These are phyloP conservation scores for Achatina immaculata DNA, from an alignment of 1,140 invertebrate species.

Conservation along the genomic window DNA sequence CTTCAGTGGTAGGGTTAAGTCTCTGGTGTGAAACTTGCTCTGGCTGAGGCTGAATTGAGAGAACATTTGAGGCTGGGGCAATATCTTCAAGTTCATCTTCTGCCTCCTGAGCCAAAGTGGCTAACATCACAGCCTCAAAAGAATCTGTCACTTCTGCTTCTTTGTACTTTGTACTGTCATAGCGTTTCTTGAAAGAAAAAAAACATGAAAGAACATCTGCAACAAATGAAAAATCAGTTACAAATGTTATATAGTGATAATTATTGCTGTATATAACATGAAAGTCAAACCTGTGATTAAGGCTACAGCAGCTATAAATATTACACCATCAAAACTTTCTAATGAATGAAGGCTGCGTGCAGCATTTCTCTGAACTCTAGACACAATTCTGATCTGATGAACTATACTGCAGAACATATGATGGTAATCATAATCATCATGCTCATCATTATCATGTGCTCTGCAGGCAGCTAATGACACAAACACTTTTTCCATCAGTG, in stretches of 20 bases:
- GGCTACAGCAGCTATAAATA: too few species aligned
- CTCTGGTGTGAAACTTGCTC: constrained; percentile 8
- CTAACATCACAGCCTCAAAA: constrained; percentile 62
- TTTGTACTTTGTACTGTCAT: constrained; percentile 60
- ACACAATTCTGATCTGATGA: too few species aligned
- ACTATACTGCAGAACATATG: too few species aligned
- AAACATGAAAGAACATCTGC: not conserved
- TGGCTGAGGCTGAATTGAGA: constrained; percentile 15
- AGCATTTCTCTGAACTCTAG: too few species aligned
- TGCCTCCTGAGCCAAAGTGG: constrained; percentile 57
- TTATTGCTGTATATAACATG: not conserved
- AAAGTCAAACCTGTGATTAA: not conserved
- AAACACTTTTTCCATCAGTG: too few species aligned
- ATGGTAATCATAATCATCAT: too few species aligned
- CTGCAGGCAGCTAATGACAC: too few species aligned
- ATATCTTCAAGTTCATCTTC: constrained; percentile 55
- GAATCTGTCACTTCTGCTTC: constrained; percentile 62
- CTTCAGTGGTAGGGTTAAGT: not conserved
- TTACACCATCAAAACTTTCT: too few species aligned
- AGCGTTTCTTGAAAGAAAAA: constrained; percentile 50
- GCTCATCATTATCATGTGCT: too few species aligned
- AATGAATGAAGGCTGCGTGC: too few species aligned
- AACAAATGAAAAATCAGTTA: not conserved
- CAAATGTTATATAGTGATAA: not conserved
- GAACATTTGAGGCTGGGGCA: constrained; percentile 17